phyloP scores from a whole-genome alignment of 2,888 invertebrate species.

The Hipparchia sbordonii region DNA sequence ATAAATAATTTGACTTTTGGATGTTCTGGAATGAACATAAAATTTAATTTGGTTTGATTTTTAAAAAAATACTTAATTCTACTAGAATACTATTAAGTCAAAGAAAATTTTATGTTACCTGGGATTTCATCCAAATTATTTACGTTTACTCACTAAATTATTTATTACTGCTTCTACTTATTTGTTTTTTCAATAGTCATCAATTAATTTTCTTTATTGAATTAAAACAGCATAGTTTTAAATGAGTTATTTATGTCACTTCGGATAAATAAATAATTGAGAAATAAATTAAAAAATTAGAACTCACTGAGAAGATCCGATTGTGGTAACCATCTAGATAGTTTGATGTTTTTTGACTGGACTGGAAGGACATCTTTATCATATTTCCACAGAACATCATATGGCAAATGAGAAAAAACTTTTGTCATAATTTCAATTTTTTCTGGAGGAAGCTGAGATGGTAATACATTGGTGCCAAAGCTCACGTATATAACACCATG shows the following conservation, averaged over 20 bases:
- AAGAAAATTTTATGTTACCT: too few species aligned
- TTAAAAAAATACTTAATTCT: not conserved
- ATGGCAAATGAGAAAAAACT: conserved; percentile 54
- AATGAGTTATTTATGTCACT: not conserved
- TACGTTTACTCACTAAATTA: too few species aligned
- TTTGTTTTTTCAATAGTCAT: too few species aligned
- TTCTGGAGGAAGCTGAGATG: conserved; percentile 41
- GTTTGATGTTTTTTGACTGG: conserved; percentile 54
- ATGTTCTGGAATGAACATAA: conserved; percentile 50
- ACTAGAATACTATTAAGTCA: too few species aligned
- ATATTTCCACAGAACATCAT: conserved; percentile 62
- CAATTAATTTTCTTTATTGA: not conserved
- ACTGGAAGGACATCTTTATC: conserved; percentile 50
- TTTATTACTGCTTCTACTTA: too few species aligned
- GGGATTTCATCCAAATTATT: too few species aligned
- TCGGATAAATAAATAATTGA: not conserved
- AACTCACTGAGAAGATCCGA: conserved; percentile 57
- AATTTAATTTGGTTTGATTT: not conserved
- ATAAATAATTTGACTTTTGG: conserved; percentile 67
- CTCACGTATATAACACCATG: conserved; percentile 61
- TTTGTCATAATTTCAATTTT: conserved; percentile 42
- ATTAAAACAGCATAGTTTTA: not conserved
- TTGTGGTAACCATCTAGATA: conserved; percentile 61
- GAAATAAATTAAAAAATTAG: not conserved
- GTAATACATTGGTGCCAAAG: conserved; percentile 54